Evolutionary conservation across 2,888 invertebrate genomes (phyloP).

Genomic region (Hirtodrosophila confusa): DNA sequence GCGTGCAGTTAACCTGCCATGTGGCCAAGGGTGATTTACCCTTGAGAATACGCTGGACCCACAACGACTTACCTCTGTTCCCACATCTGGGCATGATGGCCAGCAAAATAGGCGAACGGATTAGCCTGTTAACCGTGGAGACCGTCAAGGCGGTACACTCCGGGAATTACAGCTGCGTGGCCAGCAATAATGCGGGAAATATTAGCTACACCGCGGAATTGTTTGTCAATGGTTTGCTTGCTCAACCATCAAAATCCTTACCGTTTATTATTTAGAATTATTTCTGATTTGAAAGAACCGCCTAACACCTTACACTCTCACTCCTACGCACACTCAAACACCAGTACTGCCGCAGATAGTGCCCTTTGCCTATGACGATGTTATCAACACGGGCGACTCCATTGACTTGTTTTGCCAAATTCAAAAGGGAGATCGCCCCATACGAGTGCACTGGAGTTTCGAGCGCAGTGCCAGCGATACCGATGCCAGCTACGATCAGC

Average conservation of each 20-base stretch:
- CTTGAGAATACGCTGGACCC: conserved; percentile 88
- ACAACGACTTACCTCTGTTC: conserved; percentile 81
- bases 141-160: conserved; percentile 88
- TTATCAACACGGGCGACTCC: conserved; percentile 89
- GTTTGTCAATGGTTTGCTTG: conserved; percentile 87
- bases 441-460: conserved; percentile 88
- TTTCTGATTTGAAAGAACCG: conserved; percentile 22
- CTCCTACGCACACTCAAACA: conserved; percentile 1
- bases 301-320: conserved; percentile 17
- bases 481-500: conserved; percentile 49
- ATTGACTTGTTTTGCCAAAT: conserved; percentile 89
- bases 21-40: conserved; percentile 88
- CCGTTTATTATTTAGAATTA: conserved; percentile 29
- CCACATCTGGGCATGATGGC: conserved; percentile 87
- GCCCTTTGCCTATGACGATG: conserved; percentile 90
- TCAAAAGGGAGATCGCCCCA: conserved; percentile 88
- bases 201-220: conserved; percentile 87
- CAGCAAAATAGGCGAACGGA: conserved; percentile 87
- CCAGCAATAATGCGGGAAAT: conserved; percentile 87
- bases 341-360: conserved; percentile 91
- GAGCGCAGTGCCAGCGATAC: conserved; percentile 73
- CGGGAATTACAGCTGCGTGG: conserved; percentile 89
- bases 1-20: conserved; percentile 86
- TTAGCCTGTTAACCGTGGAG: conserved; percentile 89
- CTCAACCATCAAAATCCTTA: conserved; percentile 47